These are phyloP conservation scores for Cheilosia variabilis DNA, from an alignment of 2,888 invertebrate species.

Conservation along the genomic window DNA sequence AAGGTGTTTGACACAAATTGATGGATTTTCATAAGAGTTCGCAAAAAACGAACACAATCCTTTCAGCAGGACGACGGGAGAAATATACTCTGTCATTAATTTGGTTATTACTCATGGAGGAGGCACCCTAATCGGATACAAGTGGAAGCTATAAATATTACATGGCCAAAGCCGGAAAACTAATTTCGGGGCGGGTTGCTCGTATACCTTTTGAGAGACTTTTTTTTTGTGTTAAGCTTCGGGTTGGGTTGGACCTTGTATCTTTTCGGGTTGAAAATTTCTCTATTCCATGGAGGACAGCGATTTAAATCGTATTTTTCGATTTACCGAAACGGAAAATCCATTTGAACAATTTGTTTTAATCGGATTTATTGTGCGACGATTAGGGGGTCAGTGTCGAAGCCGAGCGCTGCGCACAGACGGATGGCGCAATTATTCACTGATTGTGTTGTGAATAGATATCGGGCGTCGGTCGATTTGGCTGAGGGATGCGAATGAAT, in stretches of 20 bases:
- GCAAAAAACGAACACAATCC: constrained; percentile 3
- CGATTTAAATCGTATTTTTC: constrained; percentile 5
- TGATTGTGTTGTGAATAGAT: background rate
- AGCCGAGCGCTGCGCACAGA: background rate
- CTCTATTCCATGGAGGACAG: background rate
- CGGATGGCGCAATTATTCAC: constrained; percentile 5
- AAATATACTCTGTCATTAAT: constrained; percentile 42
- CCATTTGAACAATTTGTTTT: constrained; percentile 22
- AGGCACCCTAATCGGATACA: constrained; percentile 48
- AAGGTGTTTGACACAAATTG: constrained; percentile 51
- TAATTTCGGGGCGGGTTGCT: constrained; percentile 4
- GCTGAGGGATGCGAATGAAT: background rate
- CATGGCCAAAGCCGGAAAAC: constrained; percentile 11
- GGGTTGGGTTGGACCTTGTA: background rate
- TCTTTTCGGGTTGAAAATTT: background rate
- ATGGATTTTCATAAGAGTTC: constrained; percentile 53
- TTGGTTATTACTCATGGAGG: constrained; percentile 38
- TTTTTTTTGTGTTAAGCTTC: background rate
- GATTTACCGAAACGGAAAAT: background rate
- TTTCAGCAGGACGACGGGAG: constrained; percentile 1
- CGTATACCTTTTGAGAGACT: background rate
- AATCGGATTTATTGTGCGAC: constrained; percentile 7
- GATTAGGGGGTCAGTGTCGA: background rate
- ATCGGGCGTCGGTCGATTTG: background rate
- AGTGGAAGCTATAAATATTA: constrained; percentile 41